phyloP scores from a whole-genome alignment of 2,797 vertebrate genomes.

The Anguilla anguilla region DNA sequence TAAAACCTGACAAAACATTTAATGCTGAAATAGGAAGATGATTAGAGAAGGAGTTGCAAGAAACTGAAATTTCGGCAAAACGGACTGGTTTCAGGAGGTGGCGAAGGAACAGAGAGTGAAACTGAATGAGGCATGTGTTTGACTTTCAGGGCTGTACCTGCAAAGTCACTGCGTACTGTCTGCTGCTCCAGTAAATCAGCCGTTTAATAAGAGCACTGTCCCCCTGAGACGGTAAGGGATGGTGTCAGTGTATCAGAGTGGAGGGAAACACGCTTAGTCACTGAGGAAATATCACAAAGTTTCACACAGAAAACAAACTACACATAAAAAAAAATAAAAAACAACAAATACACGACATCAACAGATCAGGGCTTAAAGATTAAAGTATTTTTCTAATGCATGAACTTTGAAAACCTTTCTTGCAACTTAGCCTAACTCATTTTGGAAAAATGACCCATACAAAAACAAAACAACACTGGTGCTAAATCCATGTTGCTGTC shows the following conservation, averaged over 20 bases:
- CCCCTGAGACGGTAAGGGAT: background rate
- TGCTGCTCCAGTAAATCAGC: background rate
- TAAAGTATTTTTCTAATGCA: background rate
- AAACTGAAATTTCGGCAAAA: background rate
- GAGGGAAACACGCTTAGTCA: background rate
- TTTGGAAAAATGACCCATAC: background rate
- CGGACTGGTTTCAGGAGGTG: background rate
- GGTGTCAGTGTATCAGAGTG: background rate
- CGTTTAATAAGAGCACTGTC: background rate
- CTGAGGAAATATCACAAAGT: background rate
- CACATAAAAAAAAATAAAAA: background rate
- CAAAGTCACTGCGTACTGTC: conserved; percentile 8
- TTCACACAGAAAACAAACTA: background rate
- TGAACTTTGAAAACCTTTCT: background rate
- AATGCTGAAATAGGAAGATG: background rate
- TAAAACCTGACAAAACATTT: background rate
- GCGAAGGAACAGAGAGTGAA: background rate
- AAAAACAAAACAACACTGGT: background rate
- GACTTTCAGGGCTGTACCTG: conserved; percentile 9
- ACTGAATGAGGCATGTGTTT: background rate
- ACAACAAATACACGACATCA: background rate
- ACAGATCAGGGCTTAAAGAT: background rate
- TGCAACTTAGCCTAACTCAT: background rate
- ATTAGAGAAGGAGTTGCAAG: background rate
- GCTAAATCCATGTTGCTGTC: background rate